phyloP scores from a whole-genome alignment of 2,797 vertebrate genomes.

The Oreochromis grahami region DNA sequence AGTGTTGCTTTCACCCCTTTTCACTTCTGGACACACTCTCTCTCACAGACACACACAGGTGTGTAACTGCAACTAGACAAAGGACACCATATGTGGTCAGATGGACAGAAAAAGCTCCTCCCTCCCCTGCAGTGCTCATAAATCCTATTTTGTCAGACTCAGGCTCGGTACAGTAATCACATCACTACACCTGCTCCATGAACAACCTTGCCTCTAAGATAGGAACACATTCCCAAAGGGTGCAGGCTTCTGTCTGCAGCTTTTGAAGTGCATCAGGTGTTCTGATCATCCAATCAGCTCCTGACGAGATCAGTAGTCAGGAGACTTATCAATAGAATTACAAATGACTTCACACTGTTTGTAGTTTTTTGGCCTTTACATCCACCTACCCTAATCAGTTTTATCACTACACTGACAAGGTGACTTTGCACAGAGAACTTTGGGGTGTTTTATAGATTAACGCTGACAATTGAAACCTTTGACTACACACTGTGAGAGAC shows the following conservation, averaged over 20 bases:
- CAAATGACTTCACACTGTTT: not conserved
- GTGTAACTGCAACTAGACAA: not conserved
- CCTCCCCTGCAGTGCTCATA: slow-evolving; percentile 49
- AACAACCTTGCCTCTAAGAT: not conserved
- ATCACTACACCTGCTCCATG: slow-evolving; percentile 39
- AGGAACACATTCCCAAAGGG: not conserved
- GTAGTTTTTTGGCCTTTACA: not conserved
- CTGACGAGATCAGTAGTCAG: not conserved
- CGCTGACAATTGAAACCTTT: not conserved
- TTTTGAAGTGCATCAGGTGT: not conserved
- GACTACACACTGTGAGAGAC: not conserved
- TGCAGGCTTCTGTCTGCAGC: not conserved
- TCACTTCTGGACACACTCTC: not conserved
- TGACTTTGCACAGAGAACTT: not conserved
- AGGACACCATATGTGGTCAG: slow-evolving; percentile 28
- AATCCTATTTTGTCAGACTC: slow-evolving; percentile 50
- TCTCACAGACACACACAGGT: not conserved
- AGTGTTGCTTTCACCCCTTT: not conserved
- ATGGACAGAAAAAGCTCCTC: slow-evolving; percentile 47
- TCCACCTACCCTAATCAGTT: not conserved
- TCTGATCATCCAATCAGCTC: not conserved
- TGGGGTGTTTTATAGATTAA: not conserved
- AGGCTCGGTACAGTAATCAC: slow-evolving; percentile 39
- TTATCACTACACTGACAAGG: not conserved
- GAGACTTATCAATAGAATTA: not conserved